Conservation (phyloP, 2,888 invertebrate genomes). For the Pseudococcus longispinus region DNA sequence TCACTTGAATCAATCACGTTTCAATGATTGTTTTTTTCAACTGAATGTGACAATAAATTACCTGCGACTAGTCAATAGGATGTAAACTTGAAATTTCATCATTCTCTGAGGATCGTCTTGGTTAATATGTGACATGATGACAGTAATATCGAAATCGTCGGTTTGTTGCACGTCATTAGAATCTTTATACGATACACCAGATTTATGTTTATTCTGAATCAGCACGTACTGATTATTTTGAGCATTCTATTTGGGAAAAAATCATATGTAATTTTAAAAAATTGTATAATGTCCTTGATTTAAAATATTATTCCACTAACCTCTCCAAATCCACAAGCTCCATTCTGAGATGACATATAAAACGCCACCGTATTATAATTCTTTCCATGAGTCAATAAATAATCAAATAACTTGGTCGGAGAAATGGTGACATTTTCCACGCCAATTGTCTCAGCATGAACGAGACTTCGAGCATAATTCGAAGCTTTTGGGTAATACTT, state of each 20-base stretch:
- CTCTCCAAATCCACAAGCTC: not conserved
- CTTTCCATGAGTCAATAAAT: conserved; percentile 73
- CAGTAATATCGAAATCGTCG: conserved; percentile 73
- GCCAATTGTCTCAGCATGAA: conserved; percentile 69
- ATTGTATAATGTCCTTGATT: not conserved
- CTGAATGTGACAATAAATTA: conserved; percentile 59
- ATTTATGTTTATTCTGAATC: conserved; percentile 69
- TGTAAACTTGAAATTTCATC: conserved; percentile 67
- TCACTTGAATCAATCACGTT: not conserved
- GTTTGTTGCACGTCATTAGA: conserved; percentile 69
- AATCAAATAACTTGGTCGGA: conserved; percentile 73
- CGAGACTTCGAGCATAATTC: conserved; percentile 76
- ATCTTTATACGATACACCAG: conserved; percentile 69
- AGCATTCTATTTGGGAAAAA: not conserved
- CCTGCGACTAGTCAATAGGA: conserved; percentile 70
- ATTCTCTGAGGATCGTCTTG: conserved; percentile 50
- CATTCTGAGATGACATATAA: conserved; percentile 66
- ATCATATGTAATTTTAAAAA: not conserved
- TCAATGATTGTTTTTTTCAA: conserved; percentile 49
- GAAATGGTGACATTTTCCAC: conserved; percentile 70
- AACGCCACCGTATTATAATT: conserved; percentile 74
- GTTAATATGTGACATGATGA: conserved; percentile 70
- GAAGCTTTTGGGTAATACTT: conserved; percentile 80
- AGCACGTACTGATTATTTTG: conserved; percentile 69
- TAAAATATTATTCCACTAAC: conserved; percentile 16